Conservation (phyloP, 2,113 vertebrate species). For the Lampris megalopsis region DNA sequence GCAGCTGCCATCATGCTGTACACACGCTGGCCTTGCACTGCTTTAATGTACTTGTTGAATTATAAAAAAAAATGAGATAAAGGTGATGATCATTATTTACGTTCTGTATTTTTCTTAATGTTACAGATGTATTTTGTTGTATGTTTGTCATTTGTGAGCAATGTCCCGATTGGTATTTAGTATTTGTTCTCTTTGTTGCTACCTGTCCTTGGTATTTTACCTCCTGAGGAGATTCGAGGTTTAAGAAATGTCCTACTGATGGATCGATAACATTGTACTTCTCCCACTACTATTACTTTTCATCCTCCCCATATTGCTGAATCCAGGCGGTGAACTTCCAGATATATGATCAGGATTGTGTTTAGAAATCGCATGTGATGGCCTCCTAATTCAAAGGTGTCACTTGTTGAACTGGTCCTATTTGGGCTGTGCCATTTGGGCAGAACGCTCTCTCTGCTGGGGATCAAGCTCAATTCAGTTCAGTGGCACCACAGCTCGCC, state of each 20-base stretch:
- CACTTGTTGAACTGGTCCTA: slow-evolving; percentile 49
- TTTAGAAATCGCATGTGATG: slow-evolving; percentile 28
- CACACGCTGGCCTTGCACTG: not conserved
- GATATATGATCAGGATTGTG: slow-evolving; percentile 28
- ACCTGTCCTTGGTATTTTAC: too few species aligned
- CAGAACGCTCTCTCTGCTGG: slow-evolving; percentile 54
- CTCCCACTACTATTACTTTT: too few species aligned
- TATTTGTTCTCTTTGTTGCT: too few species aligned
- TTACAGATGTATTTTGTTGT: too few species aligned
- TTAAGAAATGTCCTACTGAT: too few species aligned
- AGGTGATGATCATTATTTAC: not conserved
- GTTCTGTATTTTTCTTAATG: not conserved
- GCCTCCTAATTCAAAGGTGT: slow-evolving; percentile 50
- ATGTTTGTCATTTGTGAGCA: too few species aligned
- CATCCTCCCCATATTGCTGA: too few species aligned
- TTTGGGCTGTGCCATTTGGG: slow-evolving; percentile 45
- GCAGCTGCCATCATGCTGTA: not conserved
- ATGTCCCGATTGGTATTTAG: too few species aligned
- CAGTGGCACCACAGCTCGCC: slow-evolving; percentile 57
- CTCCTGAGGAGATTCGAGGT: too few species aligned
- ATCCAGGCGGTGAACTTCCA: slow-evolving; percentile 10
- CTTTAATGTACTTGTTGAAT: not conserved
- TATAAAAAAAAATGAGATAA: not conserved
- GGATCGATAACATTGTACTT: too few species aligned
- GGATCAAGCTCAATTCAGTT: slow-evolving; percentile 58